These are phyloP conservation scores for Hypomecis atomaria DNA, from an alignment of 2,888 invertebrate genomes.

Conservation along the genomic window DNA sequence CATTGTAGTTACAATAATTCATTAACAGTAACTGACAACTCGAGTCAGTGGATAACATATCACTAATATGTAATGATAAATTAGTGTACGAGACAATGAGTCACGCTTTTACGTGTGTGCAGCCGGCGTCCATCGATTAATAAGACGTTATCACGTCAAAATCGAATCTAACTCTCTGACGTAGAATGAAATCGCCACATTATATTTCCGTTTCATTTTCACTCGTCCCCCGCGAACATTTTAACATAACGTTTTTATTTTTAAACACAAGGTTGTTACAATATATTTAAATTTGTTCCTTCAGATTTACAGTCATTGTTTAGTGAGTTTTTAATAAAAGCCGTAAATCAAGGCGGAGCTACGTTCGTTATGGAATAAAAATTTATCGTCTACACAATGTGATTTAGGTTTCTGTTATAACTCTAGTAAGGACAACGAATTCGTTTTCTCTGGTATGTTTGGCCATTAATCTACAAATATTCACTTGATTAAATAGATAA, in stretches of 20 bases:
- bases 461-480: too few relatives aligned
- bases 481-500: too few relatives aligned
- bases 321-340: conserved; percentile 38
- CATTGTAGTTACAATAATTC: too few relatives aligned
- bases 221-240: conserved; percentile 52
- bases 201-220: conserved; percentile 50
- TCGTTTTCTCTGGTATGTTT: conserved; percentile 16
- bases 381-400: conserved; percentile 31
- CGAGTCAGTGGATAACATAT: too few relatives aligned
- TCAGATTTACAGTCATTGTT: conserved; percentile 39
- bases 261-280: conserved; percentile 57
- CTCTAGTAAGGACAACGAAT: neutral
- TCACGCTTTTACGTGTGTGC: too few relatives aligned
- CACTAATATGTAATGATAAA: too few relatives aligned
- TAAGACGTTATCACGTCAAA: too few relatives aligned
- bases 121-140: too few relatives aligned
- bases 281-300: conserved; percentile 47
- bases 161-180: conserved; percentile 43
- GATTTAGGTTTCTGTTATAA: conserved; percentile 5
- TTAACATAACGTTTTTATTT: conserved; percentile 53
- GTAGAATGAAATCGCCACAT: conserved; percentile 37
- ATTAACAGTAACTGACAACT: too few relatives aligned
- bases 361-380: conserved; percentile 22
- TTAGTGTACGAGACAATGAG: too few relatives aligned
- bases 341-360: conserved; percentile 36